Evolutionary conservation across 2,888 invertebrate genomes (phyloP), one percentile per base, ranked within the genome.

Genomic region (Galerucella nymphaeae): DNA sequence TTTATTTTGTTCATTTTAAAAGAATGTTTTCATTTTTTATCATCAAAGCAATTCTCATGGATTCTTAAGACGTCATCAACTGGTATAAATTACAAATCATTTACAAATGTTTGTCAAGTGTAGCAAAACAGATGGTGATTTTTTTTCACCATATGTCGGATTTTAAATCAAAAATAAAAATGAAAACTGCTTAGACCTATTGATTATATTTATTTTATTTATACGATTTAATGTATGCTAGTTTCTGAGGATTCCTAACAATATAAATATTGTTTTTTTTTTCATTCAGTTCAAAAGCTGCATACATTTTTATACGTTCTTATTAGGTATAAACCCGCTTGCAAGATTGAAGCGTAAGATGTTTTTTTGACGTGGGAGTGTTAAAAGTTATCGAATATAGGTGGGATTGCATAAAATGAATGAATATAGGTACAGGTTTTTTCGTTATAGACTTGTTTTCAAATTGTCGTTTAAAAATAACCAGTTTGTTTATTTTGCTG

Each of bases 401-500:
- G 66, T 66, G 58, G 58, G 66, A 58, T 42, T 66, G 41, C 58
- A 58, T 58, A 58, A 66, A 57, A 42, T 16, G 53, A 9, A 53
- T 58, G 57, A 58, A 23, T 30, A 23, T 50, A 64, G 50, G 50
- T 64, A 14, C 66, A 66, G 58, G 66, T 58, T 50, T 55, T 55
- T 45, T 38, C 64, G 48, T 48, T 66, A 41, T 38, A 57, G 57
- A 66, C 66, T 66, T 58, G 58, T 66, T 66, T 66, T 57, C 58
- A 57, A 58, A 38, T 57, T 14, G 55, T 8, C 16, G 13, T 55
- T 42, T 66, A 66, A 55, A 66, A 66, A 66, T 66, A 66, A 66
- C 55, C 18, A 11, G 63, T 38, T 38, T 38, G 18, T 13, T 63
- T 63, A 16, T 45, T 48, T 45, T 50, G 48, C 8, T 48, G 20